Percentiles rank a stretch among this genome's conserved stretches.
These are phyloP conservation scores for Formica exsecta DNA, from an alignment of 1,140 invertebrate genomes.

Conservation along the genomic window DNA sequence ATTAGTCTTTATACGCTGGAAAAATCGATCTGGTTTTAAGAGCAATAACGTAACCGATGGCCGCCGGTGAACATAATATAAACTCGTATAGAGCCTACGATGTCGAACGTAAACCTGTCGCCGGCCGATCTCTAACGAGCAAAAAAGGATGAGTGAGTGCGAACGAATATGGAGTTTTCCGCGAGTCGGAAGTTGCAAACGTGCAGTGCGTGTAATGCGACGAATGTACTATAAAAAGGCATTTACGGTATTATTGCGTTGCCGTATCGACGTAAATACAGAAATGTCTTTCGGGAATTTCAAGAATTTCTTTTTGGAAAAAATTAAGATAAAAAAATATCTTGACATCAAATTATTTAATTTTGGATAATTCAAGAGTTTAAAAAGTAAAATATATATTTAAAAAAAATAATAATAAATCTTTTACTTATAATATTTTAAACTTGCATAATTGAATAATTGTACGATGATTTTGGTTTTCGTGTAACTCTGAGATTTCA, in stretches of 20 bases:
- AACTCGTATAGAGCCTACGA: neutral
- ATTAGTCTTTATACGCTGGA: neutral
- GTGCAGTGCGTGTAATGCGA: slow-evolving; percentile 20
- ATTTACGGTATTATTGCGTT: slow-evolving; percentile 38
- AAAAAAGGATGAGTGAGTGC: slow-evolving; percentile 42
- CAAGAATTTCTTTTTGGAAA: neutral
- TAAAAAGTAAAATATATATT: neutral
- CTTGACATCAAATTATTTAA: neutral
- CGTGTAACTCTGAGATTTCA: slow-evolving; percentile 12
- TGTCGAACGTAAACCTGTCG: neutral
- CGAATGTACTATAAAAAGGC: slow-evolving; percentile 30
- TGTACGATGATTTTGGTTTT: neutral
- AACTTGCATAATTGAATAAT: neutral
- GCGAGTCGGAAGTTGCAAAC: slow-evolving; percentile 10
- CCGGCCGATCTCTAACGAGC: slow-evolving; percentile 37
- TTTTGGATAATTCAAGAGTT: neutral
- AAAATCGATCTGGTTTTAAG: slow-evolving; percentile 37
- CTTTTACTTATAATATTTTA: neutral
- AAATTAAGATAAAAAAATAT: neutral
- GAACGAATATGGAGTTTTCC: slow-evolving; percentile 1
- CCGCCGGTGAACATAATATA: neutral
- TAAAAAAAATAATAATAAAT: neutral
- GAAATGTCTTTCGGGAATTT: neutral
- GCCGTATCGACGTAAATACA: neutral
- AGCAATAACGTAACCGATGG: slow-evolving; percentile 4